Evolutionary conservation across 2,888 invertebrate genomes (phyloP).

Genomic region (Lumbricus terrestris): DNA sequence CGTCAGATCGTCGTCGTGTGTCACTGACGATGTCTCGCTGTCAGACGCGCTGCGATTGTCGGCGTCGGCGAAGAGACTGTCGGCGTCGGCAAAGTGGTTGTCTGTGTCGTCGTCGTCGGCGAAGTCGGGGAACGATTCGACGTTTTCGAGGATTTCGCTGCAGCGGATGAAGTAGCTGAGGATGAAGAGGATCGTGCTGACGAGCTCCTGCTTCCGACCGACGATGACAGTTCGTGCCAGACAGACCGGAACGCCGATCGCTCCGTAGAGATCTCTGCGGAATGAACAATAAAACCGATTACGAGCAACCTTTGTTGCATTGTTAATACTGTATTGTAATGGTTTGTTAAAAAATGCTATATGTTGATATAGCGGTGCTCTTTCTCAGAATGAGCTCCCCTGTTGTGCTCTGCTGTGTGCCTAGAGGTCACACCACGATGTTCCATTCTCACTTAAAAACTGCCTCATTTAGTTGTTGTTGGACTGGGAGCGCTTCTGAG

Average conservation of each 20-base stretch:
- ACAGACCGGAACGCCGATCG: conserved; percentile 75
- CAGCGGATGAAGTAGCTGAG: conserved; percentile 85
- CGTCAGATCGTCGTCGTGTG: not conserved
- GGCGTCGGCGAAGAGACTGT: not conserved
- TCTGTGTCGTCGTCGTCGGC: not conserved
- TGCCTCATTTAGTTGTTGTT: too few relatives aligned
- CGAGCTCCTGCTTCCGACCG: conserved; percentile 66
- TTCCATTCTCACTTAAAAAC: too few relatives aligned
- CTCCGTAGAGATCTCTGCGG: conserved; percentile 75
- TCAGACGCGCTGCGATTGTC: not conserved
- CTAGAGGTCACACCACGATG: too few relatives aligned
- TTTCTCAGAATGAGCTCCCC: too few relatives aligned
- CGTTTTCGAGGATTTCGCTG: conserved; percentile 66
- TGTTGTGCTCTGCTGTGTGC: too few relatives aligned
- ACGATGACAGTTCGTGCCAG: conserved; percentile 76
- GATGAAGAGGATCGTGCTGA: conserved; percentile 74
- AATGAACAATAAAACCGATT: not conserved
- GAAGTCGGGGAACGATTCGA: conserved; percentile 11
- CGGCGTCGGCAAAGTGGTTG: not conserved
- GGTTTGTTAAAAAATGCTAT: too few relatives aligned
- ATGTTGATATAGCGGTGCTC: too few relatives aligned
- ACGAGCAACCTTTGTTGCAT: not conserved
- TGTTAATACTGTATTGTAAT: too few relatives aligned
- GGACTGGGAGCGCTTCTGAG: too few relatives aligned
- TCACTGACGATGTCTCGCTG: not conserved